Conservation (phyloP, 1,140 invertebrate species). For the Cydia amplana region DNA sequence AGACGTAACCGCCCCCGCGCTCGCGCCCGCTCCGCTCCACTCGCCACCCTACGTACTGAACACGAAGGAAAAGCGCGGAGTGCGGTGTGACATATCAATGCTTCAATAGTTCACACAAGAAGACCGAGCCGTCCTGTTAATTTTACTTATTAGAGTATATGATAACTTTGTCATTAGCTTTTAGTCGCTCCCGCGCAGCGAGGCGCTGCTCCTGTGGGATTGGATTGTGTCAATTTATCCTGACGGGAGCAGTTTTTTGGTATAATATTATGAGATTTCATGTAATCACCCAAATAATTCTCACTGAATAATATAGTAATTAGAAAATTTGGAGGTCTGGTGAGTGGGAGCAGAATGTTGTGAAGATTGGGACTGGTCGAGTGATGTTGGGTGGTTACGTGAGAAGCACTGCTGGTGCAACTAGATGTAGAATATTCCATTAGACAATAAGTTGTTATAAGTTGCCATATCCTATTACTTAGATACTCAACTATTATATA, state of each 20-base stretch:
- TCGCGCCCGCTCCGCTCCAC: conserved; percentile 37
- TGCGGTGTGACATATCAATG: conserved; percentile 63
- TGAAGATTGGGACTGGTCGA: neutral
- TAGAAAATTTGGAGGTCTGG: neutral
- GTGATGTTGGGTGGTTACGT: conserved; percentile 11
- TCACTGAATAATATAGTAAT: neutral
- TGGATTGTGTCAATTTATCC: neutral
- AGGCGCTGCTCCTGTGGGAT: conserved; percentile 11
- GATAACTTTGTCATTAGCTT: conserved; percentile 23
- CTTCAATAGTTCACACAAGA: conserved; percentile 48
- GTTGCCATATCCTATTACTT: conserved; percentile 78
- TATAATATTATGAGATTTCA: neutral
- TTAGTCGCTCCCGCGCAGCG: neutral
- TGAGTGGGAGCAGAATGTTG: neutral
- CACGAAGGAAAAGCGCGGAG: conserved; percentile 36
- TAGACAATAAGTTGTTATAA: conserved; percentile 77
- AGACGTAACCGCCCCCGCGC: conserved; percentile 61
- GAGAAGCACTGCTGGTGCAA: conserved; percentile 26
- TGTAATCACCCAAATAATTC: conserved; percentile 2
- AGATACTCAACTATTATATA: conserved; percentile 75
- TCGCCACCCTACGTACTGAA: conserved; percentile 29
- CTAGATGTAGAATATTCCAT: conserved; percentile 64
- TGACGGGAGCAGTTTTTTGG: neutral
- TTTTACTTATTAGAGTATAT: conserved; percentile 48
- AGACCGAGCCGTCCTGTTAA: conserved; percentile 70